Conservation (phyloP, 2,797 vertebrate genomes). For the Premnoplex brunnescens region DNA sequence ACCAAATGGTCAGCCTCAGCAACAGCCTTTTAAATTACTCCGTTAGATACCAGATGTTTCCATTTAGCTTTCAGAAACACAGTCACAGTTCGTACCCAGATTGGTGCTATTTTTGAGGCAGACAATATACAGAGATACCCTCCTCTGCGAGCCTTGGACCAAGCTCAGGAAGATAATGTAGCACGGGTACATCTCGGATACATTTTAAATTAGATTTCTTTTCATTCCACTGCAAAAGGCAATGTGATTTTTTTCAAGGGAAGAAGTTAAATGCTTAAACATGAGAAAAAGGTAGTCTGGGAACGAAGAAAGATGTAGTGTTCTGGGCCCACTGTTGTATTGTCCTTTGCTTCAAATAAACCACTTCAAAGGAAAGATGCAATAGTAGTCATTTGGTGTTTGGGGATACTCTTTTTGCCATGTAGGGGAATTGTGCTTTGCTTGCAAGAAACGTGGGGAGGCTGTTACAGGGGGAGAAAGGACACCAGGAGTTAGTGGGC, state of each 20-base stretch:
- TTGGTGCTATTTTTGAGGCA: neutral
- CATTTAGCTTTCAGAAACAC: neutral
- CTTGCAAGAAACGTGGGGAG: neutral
- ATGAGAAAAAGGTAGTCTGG: neutral
- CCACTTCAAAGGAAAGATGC: neutral
- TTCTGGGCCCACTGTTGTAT: neutral
- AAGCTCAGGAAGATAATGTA: neutral
- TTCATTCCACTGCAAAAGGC: neutral
- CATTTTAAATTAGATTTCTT: neutral
- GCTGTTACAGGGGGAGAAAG: neutral
- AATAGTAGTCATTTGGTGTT: neutral
- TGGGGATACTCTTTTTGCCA: neutral
- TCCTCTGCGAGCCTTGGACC: neutral
- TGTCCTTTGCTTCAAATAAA: neutral
- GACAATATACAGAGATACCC: neutral
- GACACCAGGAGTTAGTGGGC: neutral
- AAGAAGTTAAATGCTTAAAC: neutral
- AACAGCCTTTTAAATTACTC: slow-evolving; percentile 1
- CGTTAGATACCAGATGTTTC: neutral
- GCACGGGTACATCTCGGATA: neutral
- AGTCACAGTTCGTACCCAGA: neutral
- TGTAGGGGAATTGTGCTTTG: neutral
- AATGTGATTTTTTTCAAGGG: neutral
- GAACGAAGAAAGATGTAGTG: neutral
- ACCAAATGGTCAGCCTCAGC: neutral